These are phyloP conservation scores for Camponotus pennsylvanicus DNA, from an alignment of 1,140 invertebrate genomes.

Conservation along the genomic window DNA sequence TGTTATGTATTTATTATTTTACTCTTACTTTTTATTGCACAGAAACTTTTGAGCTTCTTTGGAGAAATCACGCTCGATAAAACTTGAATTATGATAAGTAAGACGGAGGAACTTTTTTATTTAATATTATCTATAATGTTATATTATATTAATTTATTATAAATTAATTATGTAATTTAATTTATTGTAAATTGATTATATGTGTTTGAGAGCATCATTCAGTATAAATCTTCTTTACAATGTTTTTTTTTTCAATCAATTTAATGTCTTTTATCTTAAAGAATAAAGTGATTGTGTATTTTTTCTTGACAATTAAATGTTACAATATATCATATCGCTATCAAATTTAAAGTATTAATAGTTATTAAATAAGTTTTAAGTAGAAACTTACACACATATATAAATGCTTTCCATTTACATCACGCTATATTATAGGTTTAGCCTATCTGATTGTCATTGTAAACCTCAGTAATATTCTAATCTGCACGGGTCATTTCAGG, in stretches of 20 bases:
- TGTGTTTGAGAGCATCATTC: no score
- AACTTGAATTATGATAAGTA: neutral
- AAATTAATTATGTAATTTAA: neutral
- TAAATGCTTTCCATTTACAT: neutral
- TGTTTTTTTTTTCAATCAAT: no score
- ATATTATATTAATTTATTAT: neutral
- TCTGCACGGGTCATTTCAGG: neutral
- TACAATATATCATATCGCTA: neutral
- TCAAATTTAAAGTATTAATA: neutral
- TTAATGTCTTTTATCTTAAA: no score
- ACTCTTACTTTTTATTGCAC: neutral
- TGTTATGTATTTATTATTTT: slow-evolving; percentile 18
- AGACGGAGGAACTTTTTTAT: neutral
- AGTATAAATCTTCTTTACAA: no score
- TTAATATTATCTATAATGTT: neutral
- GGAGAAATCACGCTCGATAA: neutral
- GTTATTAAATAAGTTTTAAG: neutral
- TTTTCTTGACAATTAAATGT: neutral
- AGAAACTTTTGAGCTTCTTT: neutral
- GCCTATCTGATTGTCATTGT: neutral
- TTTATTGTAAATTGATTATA: neutral
- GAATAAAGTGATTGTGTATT: no score
- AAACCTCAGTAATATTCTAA: neutral
- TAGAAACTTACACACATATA: no score
- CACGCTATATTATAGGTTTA: neutral